phyloP scores from a whole-genome alignment of 2,113 vertebrate genomes.

The Centrocercus urophasianus region DNA sequence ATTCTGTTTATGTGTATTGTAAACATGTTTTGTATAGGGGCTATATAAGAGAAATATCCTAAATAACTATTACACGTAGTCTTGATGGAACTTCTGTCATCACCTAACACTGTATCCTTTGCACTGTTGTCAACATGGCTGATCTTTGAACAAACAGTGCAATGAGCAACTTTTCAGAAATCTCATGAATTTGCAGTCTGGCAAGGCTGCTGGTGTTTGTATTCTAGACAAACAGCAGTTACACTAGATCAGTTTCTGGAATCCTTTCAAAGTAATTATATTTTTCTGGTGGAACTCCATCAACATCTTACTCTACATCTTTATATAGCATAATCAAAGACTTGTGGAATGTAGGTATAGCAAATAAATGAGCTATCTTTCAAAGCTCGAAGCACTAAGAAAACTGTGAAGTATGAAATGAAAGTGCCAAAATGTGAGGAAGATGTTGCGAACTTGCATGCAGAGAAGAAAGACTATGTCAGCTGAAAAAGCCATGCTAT shows the following conservation, averaged over 20 bases:
- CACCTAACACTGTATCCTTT: background rate
- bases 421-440: constrained; percentile 43
- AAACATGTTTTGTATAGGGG: background rate
- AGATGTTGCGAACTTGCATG: background rate
- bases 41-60: background rate
- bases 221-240: background rate
- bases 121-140: background rate
- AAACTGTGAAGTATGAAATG: constrained; percentile 68
- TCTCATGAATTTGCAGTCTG: background rate
- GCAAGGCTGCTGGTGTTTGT: constrained; percentile 45
- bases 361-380: constrained; percentile 68
- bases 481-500: background rate
- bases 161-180: constrained; percentile 5
- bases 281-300: constrained; percentile 24
- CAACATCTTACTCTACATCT: constrained; percentile 5
- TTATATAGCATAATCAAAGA: background rate
- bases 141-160: constrained; percentile 34
- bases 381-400: constrained; percentile 67
- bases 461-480: background rate
- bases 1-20: background rate
- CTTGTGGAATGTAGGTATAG: constrained; percentile 53
- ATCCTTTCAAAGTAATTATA: constrained; percentile 51
- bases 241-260: constrained; percentile 29
- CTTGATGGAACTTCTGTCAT: background rate
- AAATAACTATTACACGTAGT: background rate